phyloP scores from a whole-genome alignment of 2,113 vertebrate species.

The Accipiter virgatus region DNA sequence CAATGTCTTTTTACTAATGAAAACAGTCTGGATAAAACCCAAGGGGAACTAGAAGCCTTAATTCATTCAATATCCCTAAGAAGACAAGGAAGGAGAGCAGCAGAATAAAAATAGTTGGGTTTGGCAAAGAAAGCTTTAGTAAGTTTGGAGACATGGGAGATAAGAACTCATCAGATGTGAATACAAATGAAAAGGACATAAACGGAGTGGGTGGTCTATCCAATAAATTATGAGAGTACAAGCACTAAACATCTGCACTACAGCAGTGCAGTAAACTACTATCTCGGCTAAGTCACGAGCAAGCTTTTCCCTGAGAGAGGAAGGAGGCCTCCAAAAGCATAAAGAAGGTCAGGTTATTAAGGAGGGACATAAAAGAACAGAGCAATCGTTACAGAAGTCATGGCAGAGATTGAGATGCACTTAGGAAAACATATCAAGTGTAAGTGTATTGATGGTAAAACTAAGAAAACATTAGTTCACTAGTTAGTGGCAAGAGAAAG shows the following conservation, averaged over 20 bases:
- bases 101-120: neutral
- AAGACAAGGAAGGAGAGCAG: neutral
- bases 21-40: neutral
- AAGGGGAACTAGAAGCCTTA: neutral
- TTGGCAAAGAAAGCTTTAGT: neutral
- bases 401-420: neutral
- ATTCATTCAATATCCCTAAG: neutral
- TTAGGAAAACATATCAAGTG: neutral
- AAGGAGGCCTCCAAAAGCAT: neutral
- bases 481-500: neutral
- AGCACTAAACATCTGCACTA: neutral
- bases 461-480: neutral
- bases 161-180: neutral
- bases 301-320: neutral
- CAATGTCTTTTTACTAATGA: neutral
- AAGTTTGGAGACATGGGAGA: neutral
- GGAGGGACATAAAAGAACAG: neutral
- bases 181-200: neutral
- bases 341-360: neutral
- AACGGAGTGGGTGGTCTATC: neutral
- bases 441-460: neutral
- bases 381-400: neutral
- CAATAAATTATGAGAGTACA: neutral
- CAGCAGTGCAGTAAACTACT: neutral
- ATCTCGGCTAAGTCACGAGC: neutral